Evolutionary conservation across 2,888 invertebrate species (phyloP).

Genomic region (Carpatolechia fugitivella): DNA sequence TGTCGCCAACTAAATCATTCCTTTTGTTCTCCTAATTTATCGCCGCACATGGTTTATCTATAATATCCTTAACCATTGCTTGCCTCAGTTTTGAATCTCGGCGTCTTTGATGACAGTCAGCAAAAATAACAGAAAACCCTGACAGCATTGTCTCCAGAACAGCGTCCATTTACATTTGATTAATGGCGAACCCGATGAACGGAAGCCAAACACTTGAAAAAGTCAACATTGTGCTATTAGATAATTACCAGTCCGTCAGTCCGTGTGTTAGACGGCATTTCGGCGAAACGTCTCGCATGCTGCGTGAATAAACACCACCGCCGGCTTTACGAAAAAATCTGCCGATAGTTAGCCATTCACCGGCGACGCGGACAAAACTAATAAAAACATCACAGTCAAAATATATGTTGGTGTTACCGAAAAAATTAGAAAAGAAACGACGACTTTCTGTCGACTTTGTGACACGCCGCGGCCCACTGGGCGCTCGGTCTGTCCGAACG

Average conservation of each 20-base stretch:
- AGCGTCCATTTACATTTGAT: conserved; percentile 54
- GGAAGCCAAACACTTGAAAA: conserved; percentile 72
- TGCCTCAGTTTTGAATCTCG: conserved; percentile 1
- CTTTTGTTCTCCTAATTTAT: neutral
- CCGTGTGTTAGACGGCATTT: conserved; percentile 63
- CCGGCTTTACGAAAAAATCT: conserved; percentile 58
- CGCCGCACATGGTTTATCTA: conserved; percentile 4
- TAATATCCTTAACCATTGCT: neutral
- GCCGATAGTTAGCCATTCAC: conserved; percentile 58
- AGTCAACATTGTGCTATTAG: conserved; percentile 68
- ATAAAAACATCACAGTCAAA: conserved; percentile 80
- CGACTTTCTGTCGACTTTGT: conserved; percentile 72
- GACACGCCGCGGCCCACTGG: conserved; percentile 58
- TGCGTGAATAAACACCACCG: conserved; percentile 52
- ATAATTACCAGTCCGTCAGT: conserved; percentile 52
- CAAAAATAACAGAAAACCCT: conserved; percentile 1
- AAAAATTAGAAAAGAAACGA: conserved; percentile 67
- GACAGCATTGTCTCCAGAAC: conserved; percentile 25
- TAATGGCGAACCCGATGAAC: conserved; percentile 59
- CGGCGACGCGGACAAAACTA: conserved; percentile 74
- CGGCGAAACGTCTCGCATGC: conserved; percentile 44
- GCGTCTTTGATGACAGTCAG: conserved; percentile 1
- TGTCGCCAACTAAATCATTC: neutral
- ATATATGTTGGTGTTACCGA: conserved; percentile 69
- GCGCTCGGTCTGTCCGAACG: conserved; percentile 14